phyloP scores from a whole-genome alignment of 2,113 vertebrate species.

The Halichoeres trimaculatus region DNA sequence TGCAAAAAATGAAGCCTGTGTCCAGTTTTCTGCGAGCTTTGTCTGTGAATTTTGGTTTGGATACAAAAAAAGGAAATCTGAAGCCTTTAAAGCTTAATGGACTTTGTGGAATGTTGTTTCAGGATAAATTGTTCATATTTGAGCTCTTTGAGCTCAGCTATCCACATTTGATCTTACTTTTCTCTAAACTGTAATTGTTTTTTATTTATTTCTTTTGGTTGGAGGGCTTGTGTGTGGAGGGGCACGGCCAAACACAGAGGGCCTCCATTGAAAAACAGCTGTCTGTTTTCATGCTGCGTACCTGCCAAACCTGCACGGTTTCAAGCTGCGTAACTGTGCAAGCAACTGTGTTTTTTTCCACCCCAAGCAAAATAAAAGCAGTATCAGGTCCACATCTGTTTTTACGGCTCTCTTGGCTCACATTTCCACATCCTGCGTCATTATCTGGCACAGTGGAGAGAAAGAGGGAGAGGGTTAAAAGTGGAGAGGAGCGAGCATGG shows the following conservation, averaged over 20 bases:
- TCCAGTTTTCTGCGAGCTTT: conserved; percentile 20
- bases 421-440: conserved; percentile 67
- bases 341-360: conserved; percentile 39
- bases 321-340: conserved; percentile 60
- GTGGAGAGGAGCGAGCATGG: conserved; percentile 20
- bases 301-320: conserved; percentile 77
- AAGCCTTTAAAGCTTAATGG: conserved; percentile 7
- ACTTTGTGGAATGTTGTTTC: conserved; percentile 1
- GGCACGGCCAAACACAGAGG: conserved; percentile 51
- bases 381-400: conserved; percentile 62
- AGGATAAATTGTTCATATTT: conserved; percentile 30
- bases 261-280: conserved; percentile 65
- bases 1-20: conserved; percentile 25
- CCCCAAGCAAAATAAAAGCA: conserved; percentile 58
- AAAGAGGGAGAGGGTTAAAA: conserved; percentile 27
- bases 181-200: conserved; percentile 14
- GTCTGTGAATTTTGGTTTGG: conserved; percentile 25
- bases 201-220: background rate
- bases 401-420: conserved; percentile 63
- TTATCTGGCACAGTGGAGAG: conserved; percentile 46
- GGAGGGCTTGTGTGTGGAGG: conserved; percentile 39
- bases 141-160: background rate
- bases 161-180: conserved; percentile 20
- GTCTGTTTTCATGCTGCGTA: conserved; percentile 69
- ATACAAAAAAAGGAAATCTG: background rate